Percentiles rank a stretch among this genome's conserved stretches.
These are phyloP conservation scores for Rhagoletis zephyria DNA, from an alignment of 1,140 invertebrate genomes.

Conservation along the genomic window DNA sequence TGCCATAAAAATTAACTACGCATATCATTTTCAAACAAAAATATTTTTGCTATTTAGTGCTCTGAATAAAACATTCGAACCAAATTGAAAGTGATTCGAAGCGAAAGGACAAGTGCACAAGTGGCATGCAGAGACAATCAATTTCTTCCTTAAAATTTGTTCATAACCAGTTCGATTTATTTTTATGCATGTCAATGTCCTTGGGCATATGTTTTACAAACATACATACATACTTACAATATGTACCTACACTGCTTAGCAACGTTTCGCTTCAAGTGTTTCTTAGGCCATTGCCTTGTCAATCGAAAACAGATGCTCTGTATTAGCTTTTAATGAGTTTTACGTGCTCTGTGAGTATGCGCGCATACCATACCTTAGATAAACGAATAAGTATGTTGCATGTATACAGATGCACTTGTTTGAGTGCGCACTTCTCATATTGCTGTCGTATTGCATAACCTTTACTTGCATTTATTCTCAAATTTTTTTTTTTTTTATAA, in stretches of 20 bases:
- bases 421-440: no score
- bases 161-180: background rate
- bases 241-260: no score
- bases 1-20: conserved; percentile 34
- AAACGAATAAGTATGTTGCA: background rate
- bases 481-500: background rate
- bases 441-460: background rate
- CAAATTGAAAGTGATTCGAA: background rate
- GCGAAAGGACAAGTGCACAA: background rate
- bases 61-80: background rate
- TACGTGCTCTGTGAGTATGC: no score
- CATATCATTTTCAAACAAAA: conserved; percentile 52
- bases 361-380: background rate
- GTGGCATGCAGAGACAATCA: background rate
- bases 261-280: conserved; percentile 16
- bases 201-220: background rate
- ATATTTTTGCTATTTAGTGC: conserved; percentile 36
- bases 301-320: conserved; percentile 27
- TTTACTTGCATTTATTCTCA: background rate
- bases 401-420: conserved; percentile 17
- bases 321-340: conserved; percentile 29
- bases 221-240: no score
- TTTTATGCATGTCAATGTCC: background rate
- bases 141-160: background rate
- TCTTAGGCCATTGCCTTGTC: conserved; percentile 35